Base-by-base conservation (phyloP, 2,888 invertebrate species). In the Crematogaster levior region DNA sequence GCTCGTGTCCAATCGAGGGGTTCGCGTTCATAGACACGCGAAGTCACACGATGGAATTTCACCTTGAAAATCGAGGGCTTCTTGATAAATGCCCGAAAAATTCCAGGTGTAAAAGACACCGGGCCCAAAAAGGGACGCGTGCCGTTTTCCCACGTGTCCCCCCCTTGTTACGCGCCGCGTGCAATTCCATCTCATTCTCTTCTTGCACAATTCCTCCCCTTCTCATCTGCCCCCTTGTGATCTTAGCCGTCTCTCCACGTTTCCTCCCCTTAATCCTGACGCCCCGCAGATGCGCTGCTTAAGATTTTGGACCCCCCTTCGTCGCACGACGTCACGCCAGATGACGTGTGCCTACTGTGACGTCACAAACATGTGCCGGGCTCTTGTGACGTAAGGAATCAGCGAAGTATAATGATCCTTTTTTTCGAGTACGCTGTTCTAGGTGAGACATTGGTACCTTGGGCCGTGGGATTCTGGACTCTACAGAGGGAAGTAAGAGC, bases 81-180 rank as follows among this genome's bases (percentile, higher is more conserved):
- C 70, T 82, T 74, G 86, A 88, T 86, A 90, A 85, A 89, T 88
- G 83, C 77, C 83, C 82, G 82, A 87, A 87, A 90, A 89, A 87
- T 90, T 81, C 92, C 92, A 92, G 93, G 91, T 93, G 93, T 88
- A 90, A 90, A 86, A 84, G 89, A 90, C 87, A 89, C 90, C 88
- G 90, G 85, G 84, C 46, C 73, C 58, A 68, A 80, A 83, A 85
- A 85, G 80, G 86, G 85, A 89, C 90, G 90, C 93, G 93, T 93
- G 93, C 93, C 92, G 86, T 87, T 91, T 94, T 94, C 93, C 92
- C 94, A 93, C 92, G 93, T 93, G 92, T 91, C 87, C 60, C 86
- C 80, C 82, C 88, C 87, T 85, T 85, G 84, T 77, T 85, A 84
- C 88, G 87, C 83, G 88, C 86, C 88, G 85, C 90, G 88, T 89